These are phyloP conservation scores for Stenurella melanura DNA, from an alignment of 2,888 invertebrate genomes.

Conservation along the genomic window DNA sequence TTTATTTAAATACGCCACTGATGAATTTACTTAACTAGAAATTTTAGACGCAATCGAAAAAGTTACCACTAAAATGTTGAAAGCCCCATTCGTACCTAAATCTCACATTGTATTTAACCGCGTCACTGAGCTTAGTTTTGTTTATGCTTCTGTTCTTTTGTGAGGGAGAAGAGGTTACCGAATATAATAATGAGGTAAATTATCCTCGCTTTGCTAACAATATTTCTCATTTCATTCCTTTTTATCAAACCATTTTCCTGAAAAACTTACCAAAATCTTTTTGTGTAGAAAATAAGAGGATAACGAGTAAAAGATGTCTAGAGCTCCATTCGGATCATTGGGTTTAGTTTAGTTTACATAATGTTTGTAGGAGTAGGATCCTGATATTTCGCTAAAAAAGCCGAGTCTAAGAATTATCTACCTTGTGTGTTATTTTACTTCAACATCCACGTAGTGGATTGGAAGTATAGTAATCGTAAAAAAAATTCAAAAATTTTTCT, in stretches of 20 bases:
- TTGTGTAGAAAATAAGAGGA: not conserved
- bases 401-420: not conserved
- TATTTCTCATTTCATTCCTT: not conserved
- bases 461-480: too few relatives aligned
- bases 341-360: not conserved
- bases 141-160: not conserved
- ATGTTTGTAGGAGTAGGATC: not conserved
- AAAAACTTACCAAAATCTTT: not conserved
- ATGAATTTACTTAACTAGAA: too few relatives aligned
- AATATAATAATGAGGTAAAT: constrained; percentile 4
- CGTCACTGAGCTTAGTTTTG: not conserved
- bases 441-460: too few relatives aligned
- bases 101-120: too few relatives aligned
- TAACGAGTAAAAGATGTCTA: not conserved
- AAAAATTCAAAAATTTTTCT: too few relatives aligned
- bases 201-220: not conserved
- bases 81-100: not conserved
- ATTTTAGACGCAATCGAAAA: too few relatives aligned
- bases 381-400: not conserved
- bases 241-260: not conserved
- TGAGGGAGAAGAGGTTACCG: not conserved
- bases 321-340: not conserved
- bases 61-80: not conserved
- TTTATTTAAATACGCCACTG: too few relatives aligned
- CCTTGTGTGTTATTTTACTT: not conserved